Percentiles rank a stretch among this genome's conserved stretches.
phyloP scores from a whole-genome alignment of 2,888 invertebrate genomes.

The Macrophya annulata region DNA sequence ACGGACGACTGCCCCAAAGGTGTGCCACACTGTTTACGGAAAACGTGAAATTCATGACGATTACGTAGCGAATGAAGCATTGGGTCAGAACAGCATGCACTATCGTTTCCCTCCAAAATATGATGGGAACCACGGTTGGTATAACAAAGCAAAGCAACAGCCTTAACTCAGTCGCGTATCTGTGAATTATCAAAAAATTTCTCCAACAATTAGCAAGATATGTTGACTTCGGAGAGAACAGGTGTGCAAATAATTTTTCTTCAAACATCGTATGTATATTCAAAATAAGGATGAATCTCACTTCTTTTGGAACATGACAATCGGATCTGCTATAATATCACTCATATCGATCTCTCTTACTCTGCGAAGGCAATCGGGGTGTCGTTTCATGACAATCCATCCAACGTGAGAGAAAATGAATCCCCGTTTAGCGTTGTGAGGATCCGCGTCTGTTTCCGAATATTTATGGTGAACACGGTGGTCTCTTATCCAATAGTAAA shows the following conservation, averaged over 20 bases:
- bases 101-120: conserved; percentile 85
- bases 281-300: conserved; percentile 28
- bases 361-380: conserved; percentile 69
- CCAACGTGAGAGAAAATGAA: conserved; percentile 82
- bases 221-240: not conserved
- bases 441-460: conserved; percentile 79
- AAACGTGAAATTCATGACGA: conserved; percentile 91
- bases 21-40: conserved; percentile 92
- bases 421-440: conserved; percentile 78
- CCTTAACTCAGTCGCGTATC: conserved; percentile 85
- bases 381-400: conserved; percentile 80
- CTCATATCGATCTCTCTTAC: conserved; percentile 77
- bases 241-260: not conserved
- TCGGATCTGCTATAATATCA: conserved; percentile 78
- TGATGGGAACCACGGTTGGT: conserved; percentile 85
- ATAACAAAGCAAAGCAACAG: conserved; percentile 85
- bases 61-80: conserved; percentile 85
- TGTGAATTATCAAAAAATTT: conserved; percentile 71
- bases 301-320: conserved; percentile 76
- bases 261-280: not conserved
- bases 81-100: conserved; percentile 84
- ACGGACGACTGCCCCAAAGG: conserved; percentile 86
- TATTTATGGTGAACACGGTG: conserved; percentile 53
- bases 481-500: conserved; percentile 29
- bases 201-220: too few relatives aligned